Conservation (phyloP, 2,797 vertebrate species). For the Cygnus olor region DNA sequence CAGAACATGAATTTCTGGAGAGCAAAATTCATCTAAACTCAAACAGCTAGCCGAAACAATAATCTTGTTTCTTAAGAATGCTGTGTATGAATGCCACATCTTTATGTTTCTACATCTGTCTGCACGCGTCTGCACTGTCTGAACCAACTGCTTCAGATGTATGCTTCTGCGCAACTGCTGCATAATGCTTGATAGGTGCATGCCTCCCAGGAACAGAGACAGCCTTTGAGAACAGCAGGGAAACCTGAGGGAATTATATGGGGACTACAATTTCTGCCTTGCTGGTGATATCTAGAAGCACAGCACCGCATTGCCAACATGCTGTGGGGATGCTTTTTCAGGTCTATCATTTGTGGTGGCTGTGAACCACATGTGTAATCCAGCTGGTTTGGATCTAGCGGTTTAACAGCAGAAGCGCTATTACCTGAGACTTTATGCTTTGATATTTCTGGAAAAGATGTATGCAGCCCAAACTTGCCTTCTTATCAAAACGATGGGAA, state of each 20-base stretch:
- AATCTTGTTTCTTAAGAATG: not conserved
- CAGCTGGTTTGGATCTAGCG: not conserved
- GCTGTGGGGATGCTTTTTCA: not conserved
- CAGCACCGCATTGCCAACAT: not conserved
- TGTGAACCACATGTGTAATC: slow-evolving; percentile 7
- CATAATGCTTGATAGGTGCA: not conserved
- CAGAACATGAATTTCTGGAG: not conserved
- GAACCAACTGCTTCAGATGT: not conserved
- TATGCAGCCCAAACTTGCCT: not conserved
- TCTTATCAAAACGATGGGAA: slow-evolving; percentile 6
- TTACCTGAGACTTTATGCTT: slow-evolving; percentile 26
- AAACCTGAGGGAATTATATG: not conserved
- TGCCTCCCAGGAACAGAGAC: not conserved
- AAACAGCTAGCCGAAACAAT: not conserved
- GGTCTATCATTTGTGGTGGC: not conserved
- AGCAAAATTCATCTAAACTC: not conserved
- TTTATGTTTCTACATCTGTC: fast-evolving
- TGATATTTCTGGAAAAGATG: slow-evolving; percentile 10
- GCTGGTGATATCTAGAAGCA: not conserved
- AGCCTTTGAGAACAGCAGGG: not conserved
- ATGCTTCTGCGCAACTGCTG: not conserved
- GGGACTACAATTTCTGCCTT: not conserved
- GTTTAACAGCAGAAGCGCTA: not conserved
- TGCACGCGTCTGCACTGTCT: not conserved
- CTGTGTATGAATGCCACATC: not conserved